Evolutionary conservation across 2,888 invertebrate species (phyloP), one percentile per base, ranked within the genome.

Genomic region (Spodoptera picta): DNA sequence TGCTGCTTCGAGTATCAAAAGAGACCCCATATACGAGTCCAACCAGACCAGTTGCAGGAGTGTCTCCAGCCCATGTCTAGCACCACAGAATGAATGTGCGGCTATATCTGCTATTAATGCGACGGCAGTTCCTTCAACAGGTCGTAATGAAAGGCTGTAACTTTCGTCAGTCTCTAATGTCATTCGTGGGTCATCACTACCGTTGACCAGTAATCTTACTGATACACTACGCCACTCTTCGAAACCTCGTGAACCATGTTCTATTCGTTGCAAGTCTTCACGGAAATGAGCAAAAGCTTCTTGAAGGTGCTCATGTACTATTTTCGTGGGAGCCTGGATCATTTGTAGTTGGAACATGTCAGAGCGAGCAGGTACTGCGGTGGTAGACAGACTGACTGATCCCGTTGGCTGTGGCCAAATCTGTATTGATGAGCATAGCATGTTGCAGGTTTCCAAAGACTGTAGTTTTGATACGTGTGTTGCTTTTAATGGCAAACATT

Each of bases 381-480:
- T 95, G 5, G 95, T 95, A 44, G 96, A 96, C 4, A 97, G 92
- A 46, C 95, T 92, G 5, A 96, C 95, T 51, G 95, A 95, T 0
- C 96, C 96, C 3, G 97, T 97, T 24, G 97, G 97, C 83, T 96
- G 96, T 9, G 97, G 97, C 97, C 97, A 97, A 12, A 97, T 94
- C 74, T 97, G 96, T 58, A 95, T 92, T 44, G 95, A 93, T 10
- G 96, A 96, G 87, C 97, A 97, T 9, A 96, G 92, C 95, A 97
- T 97, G 73, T 96, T 96, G 87, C 97, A 84, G 11, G 97, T 97
- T 65, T 95, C 94, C 74, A 97, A 90, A 11, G 97, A 96, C 69
- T 93, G 96, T 76, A 92, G 93, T 81, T 81, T 88, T 75, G 65
- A 78, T 27, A 83, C 82, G 44, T 87, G 79, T 3, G 81, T 76